phyloP scores from a whole-genome alignment of 2,888 invertebrate genomes.

The Protonemura montana region DNA sequence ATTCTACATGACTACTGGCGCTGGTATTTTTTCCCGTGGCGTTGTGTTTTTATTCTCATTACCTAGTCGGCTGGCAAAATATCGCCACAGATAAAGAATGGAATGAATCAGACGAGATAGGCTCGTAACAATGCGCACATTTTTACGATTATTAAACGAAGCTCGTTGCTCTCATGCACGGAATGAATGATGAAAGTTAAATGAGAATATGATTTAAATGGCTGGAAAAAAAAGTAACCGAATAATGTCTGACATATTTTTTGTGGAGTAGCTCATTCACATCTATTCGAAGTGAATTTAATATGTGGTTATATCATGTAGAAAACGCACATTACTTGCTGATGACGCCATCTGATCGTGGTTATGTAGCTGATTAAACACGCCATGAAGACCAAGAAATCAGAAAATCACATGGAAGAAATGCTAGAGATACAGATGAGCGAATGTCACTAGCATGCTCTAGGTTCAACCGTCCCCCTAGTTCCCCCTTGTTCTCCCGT shows the following conservation, averaged over 20 bases:
- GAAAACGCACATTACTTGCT: background rate
- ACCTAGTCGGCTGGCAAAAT: constrained; percentile 27
- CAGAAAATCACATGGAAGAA: background rate
- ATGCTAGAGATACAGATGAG: background rate
- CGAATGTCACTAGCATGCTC: background rate
- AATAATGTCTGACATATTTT: constrained; percentile 7
- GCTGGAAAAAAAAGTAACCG: background rate
- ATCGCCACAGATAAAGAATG: constrained; percentile 8
- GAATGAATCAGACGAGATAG: constrained; percentile 29
- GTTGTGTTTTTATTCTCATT: constrained; percentile 31
- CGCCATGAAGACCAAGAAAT: background rate
- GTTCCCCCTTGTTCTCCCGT: background rate
- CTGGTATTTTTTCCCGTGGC: background rate
- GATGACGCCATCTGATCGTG: background rate
- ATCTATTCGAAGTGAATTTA: background rate
- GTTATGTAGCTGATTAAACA: background rate
- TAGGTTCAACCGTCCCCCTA: background rate
- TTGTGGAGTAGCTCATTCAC: background rate
- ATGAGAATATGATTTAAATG: constrained; percentile 12
- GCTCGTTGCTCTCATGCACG: background rate
- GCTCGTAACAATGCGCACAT: constrained; percentile 21
- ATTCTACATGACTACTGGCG: constrained; percentile 23
- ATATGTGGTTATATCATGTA: background rate
- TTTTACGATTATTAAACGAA: constrained; percentile 30
- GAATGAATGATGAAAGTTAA: constrained; percentile 15